Evolutionary conservation across 2,113 vertebrate genomes (phyloP).

Genomic region (Chlorodrepanis virens): DNA sequence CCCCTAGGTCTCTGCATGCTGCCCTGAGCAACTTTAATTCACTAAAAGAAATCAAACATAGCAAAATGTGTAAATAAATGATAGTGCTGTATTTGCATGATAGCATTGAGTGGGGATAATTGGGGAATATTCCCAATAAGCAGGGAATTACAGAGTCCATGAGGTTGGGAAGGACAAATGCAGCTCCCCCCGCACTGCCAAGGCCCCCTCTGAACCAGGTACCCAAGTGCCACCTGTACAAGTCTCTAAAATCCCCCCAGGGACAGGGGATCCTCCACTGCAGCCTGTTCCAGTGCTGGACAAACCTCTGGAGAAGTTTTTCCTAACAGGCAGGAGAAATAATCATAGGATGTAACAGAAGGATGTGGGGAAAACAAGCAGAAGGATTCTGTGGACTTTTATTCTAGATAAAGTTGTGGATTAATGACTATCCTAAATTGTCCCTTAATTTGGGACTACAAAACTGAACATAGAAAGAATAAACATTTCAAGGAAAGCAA

Average conservation of each 20-base stretch:
- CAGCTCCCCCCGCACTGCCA: neutral
- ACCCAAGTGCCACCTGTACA: neutral
- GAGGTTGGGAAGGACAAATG: neutral
- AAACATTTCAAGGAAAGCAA: neutral
- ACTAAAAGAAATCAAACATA: neutral
- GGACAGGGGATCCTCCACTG: neutral
- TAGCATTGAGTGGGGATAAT: neutral
- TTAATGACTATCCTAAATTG: neutral
- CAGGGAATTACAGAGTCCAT: neutral
- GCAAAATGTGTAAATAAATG: neutral
- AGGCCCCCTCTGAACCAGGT: neutral
- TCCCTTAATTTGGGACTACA: neutral
- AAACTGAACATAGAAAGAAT: neutral
- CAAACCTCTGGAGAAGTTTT: neutral
- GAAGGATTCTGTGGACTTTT: neutral
- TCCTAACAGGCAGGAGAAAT: neutral
- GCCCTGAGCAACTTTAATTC: neutral
- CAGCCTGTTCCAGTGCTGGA: neutral
- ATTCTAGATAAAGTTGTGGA: neutral
- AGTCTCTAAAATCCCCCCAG: neutral
- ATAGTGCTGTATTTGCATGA: neutral
- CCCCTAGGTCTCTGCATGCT: neutral
- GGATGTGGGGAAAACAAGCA: fast-evolving
- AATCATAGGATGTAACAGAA: neutral
- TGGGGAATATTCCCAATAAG: neutral